Evolutionary conservation across 2,797 vertebrate genomes (phyloP).

Genomic region (Trematomus bernacchii): DNA sequence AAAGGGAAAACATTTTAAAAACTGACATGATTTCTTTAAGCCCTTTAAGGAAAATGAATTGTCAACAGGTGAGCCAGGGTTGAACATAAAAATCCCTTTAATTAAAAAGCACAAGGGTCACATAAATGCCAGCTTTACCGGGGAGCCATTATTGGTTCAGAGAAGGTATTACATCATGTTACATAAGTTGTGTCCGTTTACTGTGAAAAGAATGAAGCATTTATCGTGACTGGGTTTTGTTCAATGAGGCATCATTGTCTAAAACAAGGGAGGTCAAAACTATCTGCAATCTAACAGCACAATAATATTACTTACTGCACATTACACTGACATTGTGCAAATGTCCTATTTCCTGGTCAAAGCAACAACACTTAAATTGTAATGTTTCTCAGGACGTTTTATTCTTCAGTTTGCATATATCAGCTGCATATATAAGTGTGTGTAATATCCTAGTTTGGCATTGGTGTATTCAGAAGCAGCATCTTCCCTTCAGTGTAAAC

Average conservation of each 20-base stretch:
- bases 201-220: neutral
- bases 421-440: neutral
- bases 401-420: constrained; percentile 5
- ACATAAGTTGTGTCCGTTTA: neutral
- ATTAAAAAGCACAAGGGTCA: constrained; percentile 18
- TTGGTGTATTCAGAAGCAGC: constrained; percentile 3
- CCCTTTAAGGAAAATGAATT: neutral
- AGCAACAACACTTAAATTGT: no score
- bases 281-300: neutral
- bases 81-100: constrained; percentile 4
- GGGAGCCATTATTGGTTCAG: neutral
- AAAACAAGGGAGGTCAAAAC: neutral
- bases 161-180: constrained; percentile 13
- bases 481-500: neutral
- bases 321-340: neutral
- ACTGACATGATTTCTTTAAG: neutral
- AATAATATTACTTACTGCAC: neutral
- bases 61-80: constrained; percentile 14
- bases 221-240: neutral
- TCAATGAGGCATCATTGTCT: neutral
- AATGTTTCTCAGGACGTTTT: neutral
- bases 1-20: neutral
- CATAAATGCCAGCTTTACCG: constrained; percentile 13
- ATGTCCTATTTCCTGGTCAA: neutral
- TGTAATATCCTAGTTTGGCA: neutral